phyloP scores from a whole-genome alignment of 2,113 vertebrate species.

The Notothenia coriiceps region DNA sequence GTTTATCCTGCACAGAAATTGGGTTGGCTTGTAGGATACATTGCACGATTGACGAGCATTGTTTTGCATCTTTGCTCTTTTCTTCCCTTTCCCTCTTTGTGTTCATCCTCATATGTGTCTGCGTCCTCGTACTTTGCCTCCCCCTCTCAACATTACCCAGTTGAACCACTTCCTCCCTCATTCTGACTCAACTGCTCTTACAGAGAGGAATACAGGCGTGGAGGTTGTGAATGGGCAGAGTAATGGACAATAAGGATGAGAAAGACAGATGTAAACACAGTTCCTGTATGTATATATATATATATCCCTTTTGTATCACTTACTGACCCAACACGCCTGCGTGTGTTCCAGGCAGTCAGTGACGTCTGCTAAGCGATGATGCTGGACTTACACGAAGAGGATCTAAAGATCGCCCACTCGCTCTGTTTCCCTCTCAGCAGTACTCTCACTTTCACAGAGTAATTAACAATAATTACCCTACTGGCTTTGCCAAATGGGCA shows the following conservation, averaged over 20 bases:
- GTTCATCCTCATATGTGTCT: conserved; percentile 36
- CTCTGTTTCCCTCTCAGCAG: conserved; percentile 66
- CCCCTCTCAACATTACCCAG: conserved; percentile 27
- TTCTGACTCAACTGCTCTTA: conserved; percentile 64
- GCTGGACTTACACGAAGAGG: conserved; percentile 46
- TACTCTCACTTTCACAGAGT: conserved; percentile 70
- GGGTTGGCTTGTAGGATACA: conserved; percentile 5
- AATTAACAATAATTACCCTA: conserved; percentile 80
- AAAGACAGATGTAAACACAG: conserved; percentile 57
- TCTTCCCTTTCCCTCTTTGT: conserved; percentile 34
- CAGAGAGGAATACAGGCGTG: conserved; percentile 49
- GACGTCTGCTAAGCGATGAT: conserved; percentile 38
- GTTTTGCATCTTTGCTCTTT: conserved; percentile 21
- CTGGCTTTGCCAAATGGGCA: conserved; percentile 71
- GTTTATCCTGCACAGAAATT: conserved; percentile 1
- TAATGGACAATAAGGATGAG: conserved; percentile 49
- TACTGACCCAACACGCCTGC: conserved; percentile 26
- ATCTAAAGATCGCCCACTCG: conserved; percentile 63
- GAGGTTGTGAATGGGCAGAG: conserved; percentile 55
- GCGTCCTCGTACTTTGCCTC: conserved; percentile 48
- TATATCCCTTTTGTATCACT: conserved; percentile 28
- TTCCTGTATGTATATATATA: conserved; percentile 27
- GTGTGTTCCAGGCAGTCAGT: conserved; percentile 27
- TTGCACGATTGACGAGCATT: background rate
- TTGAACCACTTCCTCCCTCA: conserved; percentile 57